phyloP scores from a whole-genome alignment of 2,113 vertebrate genomes.

The Dipodomys ordii region DNA sequence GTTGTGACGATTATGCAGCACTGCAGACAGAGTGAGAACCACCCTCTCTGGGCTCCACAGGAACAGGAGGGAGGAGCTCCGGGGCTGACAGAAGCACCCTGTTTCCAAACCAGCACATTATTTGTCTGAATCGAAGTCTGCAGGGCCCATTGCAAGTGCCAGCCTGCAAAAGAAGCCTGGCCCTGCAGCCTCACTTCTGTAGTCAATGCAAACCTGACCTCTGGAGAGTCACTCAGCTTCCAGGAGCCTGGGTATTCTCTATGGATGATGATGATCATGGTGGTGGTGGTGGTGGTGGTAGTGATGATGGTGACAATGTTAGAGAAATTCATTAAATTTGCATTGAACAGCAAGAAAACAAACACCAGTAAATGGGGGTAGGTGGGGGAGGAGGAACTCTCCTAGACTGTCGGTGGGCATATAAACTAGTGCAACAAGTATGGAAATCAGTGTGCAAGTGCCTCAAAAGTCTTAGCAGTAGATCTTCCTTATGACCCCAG shows the following conservation, averaged over 20 bases:
- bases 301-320: too few relatives aligned
- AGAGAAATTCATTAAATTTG: background rate
- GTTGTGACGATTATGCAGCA: too few relatives aligned
- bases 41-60: background rate
- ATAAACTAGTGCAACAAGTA: too few relatives aligned
- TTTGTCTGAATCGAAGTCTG: background rate
- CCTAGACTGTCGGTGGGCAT: too few relatives aligned
- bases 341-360: too few relatives aligned
- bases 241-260: background rate
- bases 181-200: rapidly evolving
- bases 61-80: background rate
- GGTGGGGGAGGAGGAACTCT: too few relatives aligned
- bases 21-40: background rate
- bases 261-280: background rate
- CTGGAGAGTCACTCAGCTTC: background rate
- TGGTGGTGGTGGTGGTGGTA: too few relatives aligned
- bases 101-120: background rate
- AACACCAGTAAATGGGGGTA: too few relatives aligned
- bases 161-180: background rate
- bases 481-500: too few relatives aligned
- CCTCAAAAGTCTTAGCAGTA: too few relatives aligned
- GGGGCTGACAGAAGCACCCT: background rate
- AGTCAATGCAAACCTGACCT: background rate
- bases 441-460: too few relatives aligned
- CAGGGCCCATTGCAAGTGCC: background rate